Evolutionary conservation across 2,888 invertebrate species (phyloP).

Genomic region (Epinotia brunnichana): DNA sequence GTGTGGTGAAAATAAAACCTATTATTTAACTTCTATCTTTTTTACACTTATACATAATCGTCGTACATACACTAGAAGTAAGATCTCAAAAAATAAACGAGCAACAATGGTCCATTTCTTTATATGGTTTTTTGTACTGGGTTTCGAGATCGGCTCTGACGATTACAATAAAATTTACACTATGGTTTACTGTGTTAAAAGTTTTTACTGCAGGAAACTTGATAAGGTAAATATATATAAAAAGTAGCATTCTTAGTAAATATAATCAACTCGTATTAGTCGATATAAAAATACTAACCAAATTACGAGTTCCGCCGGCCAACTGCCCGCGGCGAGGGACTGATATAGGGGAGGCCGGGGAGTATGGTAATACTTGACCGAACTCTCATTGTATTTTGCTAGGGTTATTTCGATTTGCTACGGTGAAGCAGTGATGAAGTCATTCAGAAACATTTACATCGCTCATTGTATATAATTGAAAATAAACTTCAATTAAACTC

Average conservation of each 20-base stretch:
- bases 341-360: not conserved
- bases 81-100: no score
- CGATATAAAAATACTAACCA: not conserved
- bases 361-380: constrained; percentile 6
- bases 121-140: no score
- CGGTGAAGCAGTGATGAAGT: not conserved
- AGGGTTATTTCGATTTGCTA: not conserved
- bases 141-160: no score
- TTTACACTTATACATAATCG: no score
- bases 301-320: not conserved
- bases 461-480: not conserved
- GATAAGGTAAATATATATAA: no score
- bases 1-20: not conserved
- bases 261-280: no score
- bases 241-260: no score
- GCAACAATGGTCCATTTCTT: no score
- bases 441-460: not conserved
- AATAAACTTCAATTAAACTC: not conserved
- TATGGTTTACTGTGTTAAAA: no score
- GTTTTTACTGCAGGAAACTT: no score
- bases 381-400: not conserved
- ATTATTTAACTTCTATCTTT: not conserved
- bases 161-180: no score
- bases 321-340: not conserved
- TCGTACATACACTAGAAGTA: no score